phyloP scores from a whole-genome alignment of 2,888 invertebrate species.

The Lomographa bimaculata region DNA sequence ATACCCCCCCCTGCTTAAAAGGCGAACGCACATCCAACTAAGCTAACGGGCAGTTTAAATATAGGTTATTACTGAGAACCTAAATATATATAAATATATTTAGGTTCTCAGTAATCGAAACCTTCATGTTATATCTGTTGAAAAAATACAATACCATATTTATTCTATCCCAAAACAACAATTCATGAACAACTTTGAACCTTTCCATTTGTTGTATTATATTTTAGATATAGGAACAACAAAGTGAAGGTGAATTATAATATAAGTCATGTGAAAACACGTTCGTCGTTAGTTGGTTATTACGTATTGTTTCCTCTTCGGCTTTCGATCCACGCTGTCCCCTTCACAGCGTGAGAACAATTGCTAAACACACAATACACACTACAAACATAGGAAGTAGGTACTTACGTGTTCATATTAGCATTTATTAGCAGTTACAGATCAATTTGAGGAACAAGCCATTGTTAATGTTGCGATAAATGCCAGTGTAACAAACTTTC shows the following conservation, averaged over 20 bases:
- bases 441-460: constrained; percentile 16
- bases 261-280: constrained; percentile 17
- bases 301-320: constrained; percentile 19
- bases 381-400: constrained; percentile 21
- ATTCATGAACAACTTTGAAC: no score
- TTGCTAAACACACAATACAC: constrained; percentile 11
- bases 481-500: constrained; percentile 8
- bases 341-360: constrained; percentile 23
- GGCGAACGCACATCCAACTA: no score
- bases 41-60: no score
- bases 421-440: constrained; percentile 20
- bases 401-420: constrained; percentile 21
- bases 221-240: constrained; percentile 1
- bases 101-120: no score
- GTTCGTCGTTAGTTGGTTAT: constrained; percentile 16
- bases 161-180: no score
- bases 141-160: no score
- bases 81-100: no score
- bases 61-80: no score
- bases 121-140: no score
- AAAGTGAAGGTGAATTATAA: constrained; percentile 13
- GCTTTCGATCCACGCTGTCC: constrained; percentile 19
- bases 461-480: constrained; percentile 13
- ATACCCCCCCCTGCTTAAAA: no score
- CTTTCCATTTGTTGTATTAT: no score